Percentiles rank a stretch among this genome's conserved stretches.
These are phyloP conservation scores for Hylaeus anthracinus DNA, from an alignment of 1,140 invertebrate species.

Conservation along the genomic window DNA sequence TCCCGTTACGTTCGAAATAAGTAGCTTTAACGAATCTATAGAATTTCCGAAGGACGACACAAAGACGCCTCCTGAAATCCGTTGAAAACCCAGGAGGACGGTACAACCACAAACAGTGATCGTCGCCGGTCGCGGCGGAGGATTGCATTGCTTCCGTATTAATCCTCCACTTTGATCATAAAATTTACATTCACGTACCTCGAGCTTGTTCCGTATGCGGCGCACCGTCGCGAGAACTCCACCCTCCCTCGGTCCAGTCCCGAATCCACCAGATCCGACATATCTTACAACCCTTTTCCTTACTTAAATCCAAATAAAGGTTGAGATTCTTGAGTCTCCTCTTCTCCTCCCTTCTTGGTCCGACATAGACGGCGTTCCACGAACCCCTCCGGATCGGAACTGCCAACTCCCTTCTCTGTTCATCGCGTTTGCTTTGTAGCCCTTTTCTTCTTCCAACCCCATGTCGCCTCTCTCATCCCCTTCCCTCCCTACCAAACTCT, in stretches of 20 bases:
- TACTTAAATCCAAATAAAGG: constrained; percentile 78
- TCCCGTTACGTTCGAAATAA: neutral
- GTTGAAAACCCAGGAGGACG: neutral
- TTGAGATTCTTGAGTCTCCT: constrained; percentile 72
- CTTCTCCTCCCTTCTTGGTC: constrained; percentile 29
- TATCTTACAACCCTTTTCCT: constrained; percentile 76
- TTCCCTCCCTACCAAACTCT: constrained; percentile 35
- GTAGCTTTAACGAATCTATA: neutral
- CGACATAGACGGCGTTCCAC: constrained; percentile 61
- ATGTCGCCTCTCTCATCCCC: constrained; percentile 33
- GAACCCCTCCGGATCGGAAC: constrained; percentile 66
- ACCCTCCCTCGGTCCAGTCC: constrained; percentile 7
- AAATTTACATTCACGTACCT: constrained; percentile 64
- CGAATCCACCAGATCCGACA: constrained; percentile 43
- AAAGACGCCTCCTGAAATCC: neutral
- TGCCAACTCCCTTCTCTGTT: constrained; percentile 46
- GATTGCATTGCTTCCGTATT: constrained; percentile 54
- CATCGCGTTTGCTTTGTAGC: constrained; percentile 56
- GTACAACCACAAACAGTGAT: neutral
- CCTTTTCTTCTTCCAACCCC: constrained; percentile 42
- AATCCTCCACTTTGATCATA: constrained; percentile 64
- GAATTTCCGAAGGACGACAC: neutral
- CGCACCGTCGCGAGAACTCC: constrained; percentile 46
- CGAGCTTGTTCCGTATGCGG: constrained; percentile 54
- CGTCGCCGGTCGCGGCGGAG: constrained; percentile 14